Base-by-base conservation (phyloP, 2,113 vertebrate genomes). In the Eurypyga helias region DNA sequence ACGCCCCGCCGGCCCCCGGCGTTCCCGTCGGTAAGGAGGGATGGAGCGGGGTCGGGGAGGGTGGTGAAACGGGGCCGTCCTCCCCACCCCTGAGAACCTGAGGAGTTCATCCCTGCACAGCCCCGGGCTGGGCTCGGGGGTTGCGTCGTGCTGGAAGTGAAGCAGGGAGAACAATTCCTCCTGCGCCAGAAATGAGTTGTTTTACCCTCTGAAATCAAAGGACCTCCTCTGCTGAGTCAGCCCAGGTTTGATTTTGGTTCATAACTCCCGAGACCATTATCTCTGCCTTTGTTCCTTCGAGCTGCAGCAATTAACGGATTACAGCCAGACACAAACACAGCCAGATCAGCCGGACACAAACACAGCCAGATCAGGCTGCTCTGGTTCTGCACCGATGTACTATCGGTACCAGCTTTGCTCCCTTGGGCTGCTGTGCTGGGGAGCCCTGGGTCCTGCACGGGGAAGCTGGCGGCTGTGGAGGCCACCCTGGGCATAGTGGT, bases 241-340 rank as follows among this genome's bases (percentile, higher is more conserved):
- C 65, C 36, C 58, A 54, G 75, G 70, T 90, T 85, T 85, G 85
- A 89, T 57, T 88, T 85, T 2, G 7, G 43, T 66, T 87, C 75
- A 0, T 62, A 81, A 86, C 29, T 77, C 75, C 51, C 8, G 1
- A 73, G 57, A 70, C 90, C 23, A 26, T 86, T 94, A 62, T 95
- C 87, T 90, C 64, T 58, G 78, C 72, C 61, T 95, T 91, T 89
- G 69, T 93, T 94, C 69, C 89, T 91, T 36, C 41, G 26, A 49
- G 55, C 79, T 73, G 66, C 55, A 66, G 49, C 87, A 88, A 83
- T 80, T 85, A 92, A 90, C 62, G 62, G 71, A 66, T 88, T 88
- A 55, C 66, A 90, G 79, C 36, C 54, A 62, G 54, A 69, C 54
- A 65, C 29, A 86, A 72, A 6, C 60, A 12, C 71, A 43, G 82